Evolutionary conservation across 2,888 invertebrate species (phyloP).

Genomic region (Stenurella melanura): DNA sequence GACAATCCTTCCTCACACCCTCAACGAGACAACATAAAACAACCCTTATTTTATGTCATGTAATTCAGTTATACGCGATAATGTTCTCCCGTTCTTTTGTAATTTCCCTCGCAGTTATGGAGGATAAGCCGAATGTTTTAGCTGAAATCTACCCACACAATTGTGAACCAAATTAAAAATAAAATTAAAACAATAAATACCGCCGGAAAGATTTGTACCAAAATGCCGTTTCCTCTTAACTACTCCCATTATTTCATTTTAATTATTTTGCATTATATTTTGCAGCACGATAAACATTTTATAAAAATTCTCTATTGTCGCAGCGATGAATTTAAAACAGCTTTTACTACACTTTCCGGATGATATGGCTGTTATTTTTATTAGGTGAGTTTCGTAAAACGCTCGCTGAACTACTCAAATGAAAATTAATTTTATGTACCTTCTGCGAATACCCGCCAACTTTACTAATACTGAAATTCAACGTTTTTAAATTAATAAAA

Average conservation of each 20-base stretch:
- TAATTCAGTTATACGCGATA: constrained; percentile 55
- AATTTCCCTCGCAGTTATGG: constrained; percentile 50
- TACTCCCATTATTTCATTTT: constrained; percentile 29
- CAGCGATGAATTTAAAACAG: neutral
- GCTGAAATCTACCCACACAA: constrained; percentile 41
- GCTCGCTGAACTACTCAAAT: neutral
- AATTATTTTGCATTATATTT: constrained; percentile 26
- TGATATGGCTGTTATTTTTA: constrained; percentile 17
- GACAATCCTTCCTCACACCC: constrained; percentile 45
- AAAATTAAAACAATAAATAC: constrained; percentile 55
- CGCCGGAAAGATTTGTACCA: constrained; percentile 6
- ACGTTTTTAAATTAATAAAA: neutral
- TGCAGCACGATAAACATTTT: constrained; percentile 6
- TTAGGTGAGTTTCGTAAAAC: constrained; percentile 6
- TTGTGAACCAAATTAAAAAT: constrained; percentile 52
- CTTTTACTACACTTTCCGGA: constrained; percentile 6
- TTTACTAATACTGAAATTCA: neutral
- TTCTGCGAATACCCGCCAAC: neutral
- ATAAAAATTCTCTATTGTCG: constrained; percentile 19
- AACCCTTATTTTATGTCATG: constrained; percentile 56
- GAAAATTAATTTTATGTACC: constrained; percentile 2
- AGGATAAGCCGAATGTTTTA: constrained; percentile 48
- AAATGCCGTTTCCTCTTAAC: constrained; percentile 17
- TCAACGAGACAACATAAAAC: constrained; percentile 45
- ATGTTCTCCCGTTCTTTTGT: constrained; percentile 54